Base-by-base conservation (phyloP, 2,888 invertebrate species). In the Julus scandinavius region DNA sequence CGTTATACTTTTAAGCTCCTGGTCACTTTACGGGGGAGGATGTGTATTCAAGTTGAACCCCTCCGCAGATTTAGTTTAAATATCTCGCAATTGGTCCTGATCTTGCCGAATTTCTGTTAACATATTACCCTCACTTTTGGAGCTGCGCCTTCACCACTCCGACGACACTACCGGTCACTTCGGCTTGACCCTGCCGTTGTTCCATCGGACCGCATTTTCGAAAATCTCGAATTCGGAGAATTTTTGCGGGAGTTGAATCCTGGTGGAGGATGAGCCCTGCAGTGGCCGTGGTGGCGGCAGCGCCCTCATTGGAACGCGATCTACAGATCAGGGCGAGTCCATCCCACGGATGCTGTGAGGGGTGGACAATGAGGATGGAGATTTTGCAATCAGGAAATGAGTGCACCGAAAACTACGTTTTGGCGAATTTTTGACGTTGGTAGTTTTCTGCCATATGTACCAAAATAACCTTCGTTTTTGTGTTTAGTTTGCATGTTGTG, bases 301-400 rank as follows among this genome's bases (percentile, higher is more conserved):
- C 72, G 72, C 72, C 72, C 72, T 72, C 72, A 29, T 72, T 72
- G 72, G 29, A 72, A 72, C 29, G 72, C 7, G 72, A 72, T 72
- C 72, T 72, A 72, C 72, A 72, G 72, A 72, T 72, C 72, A 29
- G 72, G 72, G 20, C 5, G 20, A 29, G 29, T 72, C 72, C 72
- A 72, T 9, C 7, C 11, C 5, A 72, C 9, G 72, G 72, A 72
- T 72, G 72, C 72, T 72, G 72, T 13, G n/a, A 17, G 72, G 72
- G 72, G 72, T 72, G 72, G 72, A 72, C n/a, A 2, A 17, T n/a
- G n/a, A n/a, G 54, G 54, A 54, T 54, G 15, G 11, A 13, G 54
- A 9, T 15, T 7, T 13, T 11, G 54, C 11, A 54, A 13, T 54
- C 54, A 11, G 54, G 54, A 17, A 54, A 54, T 54, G 54, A 17